Percentiles rank a stretch among this genome's conserved stretches.
Conservation (phyloP, 2,113 vertebrate species). For the Cyprinus carpio region DNA sequence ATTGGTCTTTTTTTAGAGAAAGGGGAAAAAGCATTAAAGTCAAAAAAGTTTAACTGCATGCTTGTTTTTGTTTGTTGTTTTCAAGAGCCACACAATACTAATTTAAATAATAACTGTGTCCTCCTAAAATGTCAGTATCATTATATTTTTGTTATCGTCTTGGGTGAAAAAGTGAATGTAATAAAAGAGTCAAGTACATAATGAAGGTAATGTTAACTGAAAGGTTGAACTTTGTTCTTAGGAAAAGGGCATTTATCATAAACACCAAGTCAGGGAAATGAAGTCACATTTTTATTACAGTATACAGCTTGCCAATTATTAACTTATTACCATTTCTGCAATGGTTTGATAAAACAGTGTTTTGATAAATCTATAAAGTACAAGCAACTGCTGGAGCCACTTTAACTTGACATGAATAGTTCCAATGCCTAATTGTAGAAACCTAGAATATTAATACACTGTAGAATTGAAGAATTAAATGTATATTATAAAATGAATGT, state of each 20-base stretch:
- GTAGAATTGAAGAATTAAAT: no score
- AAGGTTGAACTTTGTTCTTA: background rate
- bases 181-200: background rate
- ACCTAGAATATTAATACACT: no score
- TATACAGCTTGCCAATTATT: background rate
- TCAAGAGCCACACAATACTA: background rate
- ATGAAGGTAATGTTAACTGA: background rate
- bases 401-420: no score
- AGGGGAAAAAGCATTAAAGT: background rate
- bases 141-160: background rate
- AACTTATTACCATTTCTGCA: background rate
- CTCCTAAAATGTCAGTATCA: background rate
- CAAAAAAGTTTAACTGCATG: background rate
- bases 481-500: no score
- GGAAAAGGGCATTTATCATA: background rate
- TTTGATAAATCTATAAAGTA: no score
- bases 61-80: background rate
- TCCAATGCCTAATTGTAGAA: no score
- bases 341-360: no score
- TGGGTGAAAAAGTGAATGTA: background rate
- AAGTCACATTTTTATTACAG: background rate
- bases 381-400: no score
- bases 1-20: background rate
- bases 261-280: background rate
- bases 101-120: background rate